Evolutionary conservation across 2,797 vertebrate genomes (phyloP), one percentile per base, ranked within the genome.

Genomic region (Dermochelys coriacea): DNA sequence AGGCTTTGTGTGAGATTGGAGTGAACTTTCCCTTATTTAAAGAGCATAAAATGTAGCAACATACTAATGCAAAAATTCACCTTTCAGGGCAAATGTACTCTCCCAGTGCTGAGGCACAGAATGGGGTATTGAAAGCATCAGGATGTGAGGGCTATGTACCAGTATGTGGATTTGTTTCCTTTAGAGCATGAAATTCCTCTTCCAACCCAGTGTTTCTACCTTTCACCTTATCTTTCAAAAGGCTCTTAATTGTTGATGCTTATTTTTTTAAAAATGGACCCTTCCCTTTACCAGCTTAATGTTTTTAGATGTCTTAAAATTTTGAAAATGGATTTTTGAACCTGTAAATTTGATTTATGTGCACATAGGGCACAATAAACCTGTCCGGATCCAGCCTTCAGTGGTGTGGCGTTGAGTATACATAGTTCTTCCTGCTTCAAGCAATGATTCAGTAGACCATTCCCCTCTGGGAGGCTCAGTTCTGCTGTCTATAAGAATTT

Each of bases 391-490:
- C 61, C 74, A 91, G 91, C 88, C 83, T 15, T 0, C 82, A 45
- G 52, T 2, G 50, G 64, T 15, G 15, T 64, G 41, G 45, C 75
- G 84, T 15, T 79, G 89, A 45, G 27, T n/a, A 3, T 2, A 84
- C 52, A 59, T 11, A 29, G 47, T 15, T 93, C 86, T 80, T 18
- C 1, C 57, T 89, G 61, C 61, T 71, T 71, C 64, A 71, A 41
- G 5, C 37, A 9, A n/a, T 64, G 1, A 1, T 10, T 0, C 1
- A 47, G 19, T 86, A 82, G 82, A 90, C 11, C 0, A 0, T 52
- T 93, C 27, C 45, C 71, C 54, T 57, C 71, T 45, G 25, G 29
- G 15, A n/a, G 19, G 16, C 15, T 18, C 37, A 2, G 19, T 3
- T 55, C 83, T 29, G 29, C 86, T 64, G 11, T 23, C 16, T 37